Base-by-base conservation (phyloP, 2,113 vertebrate species). In the Catagonus wagneri region DNA sequence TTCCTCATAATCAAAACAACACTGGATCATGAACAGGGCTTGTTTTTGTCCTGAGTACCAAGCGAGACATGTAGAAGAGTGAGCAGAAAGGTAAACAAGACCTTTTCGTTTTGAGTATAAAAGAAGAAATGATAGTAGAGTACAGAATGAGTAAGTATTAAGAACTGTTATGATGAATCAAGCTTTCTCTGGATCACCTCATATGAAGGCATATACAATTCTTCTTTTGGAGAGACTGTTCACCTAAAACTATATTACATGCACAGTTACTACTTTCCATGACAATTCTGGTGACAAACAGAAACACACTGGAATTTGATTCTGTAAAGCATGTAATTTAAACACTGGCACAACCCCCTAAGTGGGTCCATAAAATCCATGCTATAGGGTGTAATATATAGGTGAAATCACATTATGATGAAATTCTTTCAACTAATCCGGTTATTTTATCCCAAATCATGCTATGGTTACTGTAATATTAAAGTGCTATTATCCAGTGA, bases 251-350 rank as follows among this genome's bases (percentile, higher is more conserved):
- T 1, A 16, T 14, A 36, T 9, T 22, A 23, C 3, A 32, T 1
- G 1, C n/a, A 22, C 60, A 11, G 3, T 54, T 74, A 72, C 44
- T 27, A 6, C 34, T 56, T 79, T 78, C 68, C 75, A 44, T 58
- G 39, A 72, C 60, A 61, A 4, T 72, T 79, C 54, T 72, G 23
- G 19, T 56, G 16, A 56, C 34, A 56, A 9, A 50, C 16, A 54
- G 34, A 54, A 74, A 68, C 61, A 75, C 17, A 39, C 68, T 71
- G 85, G 60, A 84, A 63, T 88, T 61, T 56, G 65, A 85, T 71
- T 86, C 72, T 56, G 14, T 58, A 74, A 89, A 96, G 81, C 91
- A 29, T 69, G 44, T 68, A 72, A 85, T 83, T 78, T 80, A 85
- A 74, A 93, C 80, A 61, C 25, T 16, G 32, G 10, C 68, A 63